A percentile compares a stretch with the other conserved stretches of the same genome.
These are phyloP conservation scores for Gadopsis bispinosus DNA, from an alignment of 2,797 vertebrate genomes.

Conservation along the genomic window DNA sequence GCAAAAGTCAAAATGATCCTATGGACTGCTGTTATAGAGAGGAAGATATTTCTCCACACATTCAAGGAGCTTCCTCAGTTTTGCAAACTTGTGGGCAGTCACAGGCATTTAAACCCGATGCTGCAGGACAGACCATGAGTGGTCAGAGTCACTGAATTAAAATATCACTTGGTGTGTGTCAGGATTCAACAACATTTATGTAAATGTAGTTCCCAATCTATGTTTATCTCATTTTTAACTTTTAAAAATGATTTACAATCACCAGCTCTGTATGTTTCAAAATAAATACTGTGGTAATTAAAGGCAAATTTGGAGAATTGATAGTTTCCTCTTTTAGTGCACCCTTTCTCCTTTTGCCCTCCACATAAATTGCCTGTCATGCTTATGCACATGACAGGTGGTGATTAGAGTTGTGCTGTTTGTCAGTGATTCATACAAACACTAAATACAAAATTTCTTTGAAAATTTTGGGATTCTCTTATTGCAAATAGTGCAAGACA, in stretches of 20 bases:
- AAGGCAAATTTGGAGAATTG: background rate
- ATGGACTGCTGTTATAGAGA: background rate
- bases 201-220: background rate
- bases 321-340: background rate
- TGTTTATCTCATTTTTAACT: background rate
- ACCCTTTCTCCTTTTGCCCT: background rate
- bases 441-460: background rate
- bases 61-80: background rate
- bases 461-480: background rate
- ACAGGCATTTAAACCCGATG: background rate
- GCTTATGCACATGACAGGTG: background rate
- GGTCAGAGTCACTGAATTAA: background rate
- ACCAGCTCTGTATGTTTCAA: background rate
- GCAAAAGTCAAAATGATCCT: constrained; percentile 9
- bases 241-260: background rate
- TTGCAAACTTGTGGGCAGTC: background rate
- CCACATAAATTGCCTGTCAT: background rate
- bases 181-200: background rate
- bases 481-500: background rate
- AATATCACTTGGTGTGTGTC: background rate
- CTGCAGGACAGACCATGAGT: background rate
- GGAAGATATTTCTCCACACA: background rate
- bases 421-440: background rate
- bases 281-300: background rate
- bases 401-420: background rate